Percentiles rank a stretch among this genome's conserved stretches.
These are phyloP conservation scores for Colostygia pectinataria DNA, from an alignment of 2,888 invertebrate species.

Conservation along the genomic window DNA sequence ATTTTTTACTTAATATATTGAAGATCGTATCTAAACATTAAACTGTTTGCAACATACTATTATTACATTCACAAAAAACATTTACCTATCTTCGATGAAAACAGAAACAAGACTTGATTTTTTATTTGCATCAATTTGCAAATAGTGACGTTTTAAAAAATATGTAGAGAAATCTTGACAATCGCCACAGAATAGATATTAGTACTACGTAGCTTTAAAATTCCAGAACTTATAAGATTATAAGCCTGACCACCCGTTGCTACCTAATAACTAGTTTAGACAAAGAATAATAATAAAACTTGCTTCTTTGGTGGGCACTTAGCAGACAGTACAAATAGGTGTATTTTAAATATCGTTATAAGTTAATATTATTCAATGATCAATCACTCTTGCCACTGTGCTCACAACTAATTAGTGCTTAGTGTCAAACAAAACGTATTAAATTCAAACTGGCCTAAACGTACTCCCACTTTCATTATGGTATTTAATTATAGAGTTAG, in stretches of 20 bases:
- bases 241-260: too few relatives aligned
- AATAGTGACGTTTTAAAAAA: neutral
- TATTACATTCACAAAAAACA: neutral
- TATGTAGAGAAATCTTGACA: too few relatives aligned
- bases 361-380: slow-evolving; percentile 20
- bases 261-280: neutral
- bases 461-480: slow-evolving; percentile 42
- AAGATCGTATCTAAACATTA: slow-evolving; percentile 4
- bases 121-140: too few relatives aligned
- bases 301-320: neutral
- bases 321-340: neutral
- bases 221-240: too few relatives aligned
- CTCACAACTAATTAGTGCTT: slow-evolving; percentile 40
- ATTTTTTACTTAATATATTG: slow-evolving; percentile 9
- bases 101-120: neutral
- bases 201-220: too few relatives aligned
- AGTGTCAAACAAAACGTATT: slow-evolving; percentile 40
- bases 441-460: slow-evolving; percentile 32
- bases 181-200: too few relatives aligned
- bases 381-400: slow-evolving; percentile 29
- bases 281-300: neutral
- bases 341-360: slow-evolving; percentile 2
- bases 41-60: neutral
- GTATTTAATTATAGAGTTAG: slow-evolving; percentile 33
- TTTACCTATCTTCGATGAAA: neutral